A percentile compares a stretch with the other conserved stretches of the same genome.
Conservation (phyloP, 2,888 invertebrate species). For the Ptychoptera albimana region DNA sequence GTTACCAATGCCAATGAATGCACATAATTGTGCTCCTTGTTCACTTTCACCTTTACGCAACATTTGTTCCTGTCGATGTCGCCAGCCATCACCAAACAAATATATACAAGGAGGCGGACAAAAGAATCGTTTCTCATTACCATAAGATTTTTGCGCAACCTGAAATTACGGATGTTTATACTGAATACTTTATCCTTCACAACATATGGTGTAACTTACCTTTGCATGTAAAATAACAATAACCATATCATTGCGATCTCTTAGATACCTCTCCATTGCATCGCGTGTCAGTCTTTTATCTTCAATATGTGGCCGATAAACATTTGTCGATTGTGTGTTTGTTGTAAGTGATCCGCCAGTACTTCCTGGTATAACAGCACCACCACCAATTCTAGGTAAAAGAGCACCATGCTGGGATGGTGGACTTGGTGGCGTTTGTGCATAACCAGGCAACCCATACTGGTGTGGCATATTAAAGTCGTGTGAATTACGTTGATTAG, state of each 20-base stretch:
- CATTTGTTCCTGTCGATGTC: constrained; percentile 87
- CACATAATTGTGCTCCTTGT: constrained; percentile 87
- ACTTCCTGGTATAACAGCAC: constrained; percentile 16
- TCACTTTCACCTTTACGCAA: constrained; percentile 76
- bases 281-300: constrained; percentile 75
- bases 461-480: constrained; percentile 56
- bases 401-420: constrained; percentile 47
- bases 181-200: background rate
- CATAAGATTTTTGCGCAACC: constrained; percentile 99
- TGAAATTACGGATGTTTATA: constrained; percentile 9
- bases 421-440: constrained; percentile 70
- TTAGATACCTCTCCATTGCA: constrained; percentile 91
- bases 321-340: background rate
- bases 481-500: too few species aligned
- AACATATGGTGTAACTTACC: constrained; percentile 19
- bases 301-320: constrained; percentile 35
- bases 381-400: constrained; percentile 21
- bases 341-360: background rate
- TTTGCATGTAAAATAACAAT: constrained; percentile 97
- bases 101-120: constrained; percentile 99
- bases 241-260: constrained; percentile 88
- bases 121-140: constrained; percentile 98
- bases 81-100: constrained; percentile 96
- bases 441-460: constrained; percentile 58
- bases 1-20: constrained; percentile 97